A percentile compares a stretch with the other conserved stretches of the same genome.
These are phyloP conservation scores for Salminus brasiliensis DNA, from an alignment of 2,113 vertebrate genomes.

Conservation along the genomic window DNA sequence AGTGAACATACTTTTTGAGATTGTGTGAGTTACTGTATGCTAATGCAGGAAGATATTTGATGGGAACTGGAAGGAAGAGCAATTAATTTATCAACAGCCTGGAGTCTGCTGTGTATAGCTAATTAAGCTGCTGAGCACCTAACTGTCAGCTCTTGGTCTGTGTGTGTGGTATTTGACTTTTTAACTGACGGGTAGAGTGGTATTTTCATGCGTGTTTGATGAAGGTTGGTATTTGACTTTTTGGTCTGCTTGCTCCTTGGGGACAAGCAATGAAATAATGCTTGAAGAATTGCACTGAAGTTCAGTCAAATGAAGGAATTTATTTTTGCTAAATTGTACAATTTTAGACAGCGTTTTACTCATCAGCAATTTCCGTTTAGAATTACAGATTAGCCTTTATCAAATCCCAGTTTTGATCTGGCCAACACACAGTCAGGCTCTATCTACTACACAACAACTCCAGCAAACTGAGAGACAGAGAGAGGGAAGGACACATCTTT, in stretches of 20 bases:
- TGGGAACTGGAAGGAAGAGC: slow-evolving; percentile 24
- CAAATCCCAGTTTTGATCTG: slow-evolving; percentile 11
- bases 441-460: not conserved
- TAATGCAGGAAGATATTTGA: not conserved
- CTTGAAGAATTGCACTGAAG: not conserved
- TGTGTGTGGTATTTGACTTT: not conserved
- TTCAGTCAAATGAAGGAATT: not conserved
- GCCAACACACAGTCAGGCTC: not conserved
- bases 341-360: slow-evolving; percentile 1
- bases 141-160: not conserved
- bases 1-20: not conserved
- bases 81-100: slow-evolving; percentile 29
- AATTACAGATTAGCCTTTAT: slow-evolving; percentile 17
- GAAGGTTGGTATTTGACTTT: not conserved
- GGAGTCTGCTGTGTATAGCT: slow-evolving; percentile 26
- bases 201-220: not conserved
- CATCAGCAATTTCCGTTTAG: not conserved
- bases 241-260: not conserved
- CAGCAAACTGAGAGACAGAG: not conserved
- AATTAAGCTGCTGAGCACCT: slow-evolving; percentile 34
- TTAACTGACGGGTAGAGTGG: not conserved
- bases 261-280: not conserved
- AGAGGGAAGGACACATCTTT: not conserved
- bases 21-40: not conserved
- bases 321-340: slow-evolving; percentile 13